A percentile compares a stretch with the other conserved stretches of the same genome.
phyloP scores from a whole-genome alignment of 1,140 invertebrate species.

The Schmidtea mediterranea region DNA sequence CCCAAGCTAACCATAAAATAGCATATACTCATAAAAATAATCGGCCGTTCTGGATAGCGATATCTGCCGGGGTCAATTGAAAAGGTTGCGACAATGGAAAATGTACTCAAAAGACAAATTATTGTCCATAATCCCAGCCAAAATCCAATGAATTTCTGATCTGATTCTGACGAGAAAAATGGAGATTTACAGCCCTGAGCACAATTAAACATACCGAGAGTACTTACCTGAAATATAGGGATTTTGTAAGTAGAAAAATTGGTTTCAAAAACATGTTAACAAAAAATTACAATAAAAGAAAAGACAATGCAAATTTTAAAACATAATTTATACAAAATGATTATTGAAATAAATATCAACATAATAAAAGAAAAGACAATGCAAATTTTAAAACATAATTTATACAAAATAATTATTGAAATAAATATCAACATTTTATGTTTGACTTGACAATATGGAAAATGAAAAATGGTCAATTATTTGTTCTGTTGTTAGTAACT shows the following conservation, averaged over 20 bases:
- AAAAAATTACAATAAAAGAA: too few relatives aligned
- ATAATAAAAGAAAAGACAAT: too few relatives aligned
- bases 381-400: too few relatives aligned
- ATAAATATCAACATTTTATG: too few relatives aligned
- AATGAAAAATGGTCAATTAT: too few relatives aligned
- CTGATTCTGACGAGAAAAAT: slow-evolving; percentile 40
- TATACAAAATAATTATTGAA: too few relatives aligned
- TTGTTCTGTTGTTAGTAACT: too few relatives aligned
- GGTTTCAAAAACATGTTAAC: too few relatives aligned
- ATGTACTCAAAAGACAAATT: slow-evolving; percentile 25
- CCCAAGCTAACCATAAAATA: slow-evolving; percentile 72
- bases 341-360: too few relatives aligned
- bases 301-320: too few relatives aligned
- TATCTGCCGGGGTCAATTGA: slow-evolving; percentile 46
- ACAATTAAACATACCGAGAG: slow-evolving; percentile 45
- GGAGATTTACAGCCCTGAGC: slow-evolving; percentile 53
- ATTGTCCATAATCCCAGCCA: slow-evolving; percentile 32
- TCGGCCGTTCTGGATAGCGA: slow-evolving; percentile 81
- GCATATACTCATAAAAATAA: slow-evolving; percentile 87
- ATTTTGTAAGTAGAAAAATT: neutral
- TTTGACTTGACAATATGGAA: too few relatives aligned
- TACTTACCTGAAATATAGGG: slow-evolving; percentile 15
- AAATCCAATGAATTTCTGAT: slow-evolving; percentile 51
- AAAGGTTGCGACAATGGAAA: slow-evolving; percentile 25
- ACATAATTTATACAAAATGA: too few relatives aligned